A percentile compares a stretch with the other conserved stretches of the same genome.
Conservation (phyloP, 2,113 vertebrate species). For the Microcebus jonahi region DNA sequence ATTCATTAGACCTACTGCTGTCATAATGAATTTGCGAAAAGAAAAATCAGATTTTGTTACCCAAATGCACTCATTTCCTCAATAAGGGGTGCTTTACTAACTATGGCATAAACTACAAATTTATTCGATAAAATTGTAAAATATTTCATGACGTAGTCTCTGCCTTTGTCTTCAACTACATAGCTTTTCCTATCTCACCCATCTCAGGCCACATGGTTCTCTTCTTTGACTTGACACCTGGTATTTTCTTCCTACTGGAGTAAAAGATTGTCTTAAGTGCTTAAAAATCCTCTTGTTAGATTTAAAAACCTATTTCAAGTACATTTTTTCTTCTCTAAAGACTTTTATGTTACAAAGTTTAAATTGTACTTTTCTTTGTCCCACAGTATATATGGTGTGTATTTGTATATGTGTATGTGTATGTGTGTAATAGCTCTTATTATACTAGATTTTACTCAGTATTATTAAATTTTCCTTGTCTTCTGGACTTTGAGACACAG, state of each 20-base stretch:
- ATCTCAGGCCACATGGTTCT: neutral
- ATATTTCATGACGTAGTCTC: neutral
- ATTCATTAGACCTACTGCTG: neutral
- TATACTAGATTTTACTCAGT: neutral
- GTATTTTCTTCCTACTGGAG: neutral
- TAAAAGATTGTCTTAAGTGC: neutral
- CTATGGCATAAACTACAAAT: neutral
- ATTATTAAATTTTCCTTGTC: neutral
- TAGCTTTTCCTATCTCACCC: neutral
- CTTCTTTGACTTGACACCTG: neutral
- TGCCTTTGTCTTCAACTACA: neutral
- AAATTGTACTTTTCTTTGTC: neutral
- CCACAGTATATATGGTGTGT: no score
- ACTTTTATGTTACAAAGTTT: neutral
- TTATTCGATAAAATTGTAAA: neutral
- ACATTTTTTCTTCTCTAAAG: neutral
- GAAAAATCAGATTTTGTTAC: neutral
- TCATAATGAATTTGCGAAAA: neutral
- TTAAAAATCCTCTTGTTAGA: neutral
- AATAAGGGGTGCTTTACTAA: neutral
- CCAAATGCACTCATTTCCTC: neutral
- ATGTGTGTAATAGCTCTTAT: neutral
- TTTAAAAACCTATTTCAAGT: neutral
- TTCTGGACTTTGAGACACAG: neutral
- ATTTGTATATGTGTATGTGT: neutral